phyloP scores from a whole-genome alignment of 2,888 invertebrate species.

The Pollenia angustigena region DNA sequence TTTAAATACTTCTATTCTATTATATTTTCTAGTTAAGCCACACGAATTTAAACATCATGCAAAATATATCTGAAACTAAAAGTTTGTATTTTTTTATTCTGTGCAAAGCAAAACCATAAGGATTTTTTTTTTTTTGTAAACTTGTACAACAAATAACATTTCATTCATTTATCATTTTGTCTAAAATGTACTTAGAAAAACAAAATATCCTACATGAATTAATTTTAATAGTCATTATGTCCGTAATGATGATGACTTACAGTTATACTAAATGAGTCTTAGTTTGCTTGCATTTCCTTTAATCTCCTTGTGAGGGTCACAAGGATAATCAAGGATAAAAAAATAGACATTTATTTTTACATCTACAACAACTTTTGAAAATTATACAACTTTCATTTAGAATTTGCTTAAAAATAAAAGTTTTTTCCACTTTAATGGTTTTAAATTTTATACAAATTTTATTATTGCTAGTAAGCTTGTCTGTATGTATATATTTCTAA shows the following conservation, averaged over 20 bases:
- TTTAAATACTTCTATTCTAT: too few species aligned
- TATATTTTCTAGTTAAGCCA: too few species aligned
- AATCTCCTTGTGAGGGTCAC: conserved; percentile 1
- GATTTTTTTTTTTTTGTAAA: conserved; percentile 1
- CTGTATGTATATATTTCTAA: conserved; percentile 1
- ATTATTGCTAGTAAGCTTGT: conserved; percentile 11
- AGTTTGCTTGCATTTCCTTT: not conserved
- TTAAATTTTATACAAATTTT: conserved; percentile 31
- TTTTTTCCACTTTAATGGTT: conserved; percentile 49
- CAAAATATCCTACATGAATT: conserved; percentile 53
- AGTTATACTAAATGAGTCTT: conserved; percentile 7
- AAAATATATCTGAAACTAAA: too few species aligned
- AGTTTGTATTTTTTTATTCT: not conserved
- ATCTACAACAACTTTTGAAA: conserved; percentile 44
- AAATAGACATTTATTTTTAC: conserved; percentile 61
- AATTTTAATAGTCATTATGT: conserved; percentile 57
- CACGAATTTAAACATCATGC: too few species aligned
- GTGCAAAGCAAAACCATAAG: conserved; percentile 37
- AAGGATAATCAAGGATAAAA: conserved; percentile 67
- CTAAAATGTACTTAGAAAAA: conserved; percentile 19
- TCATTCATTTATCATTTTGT: conserved; percentile 59
- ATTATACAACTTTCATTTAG: conserved; percentile 15
- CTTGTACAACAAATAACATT: conserved; percentile 41
- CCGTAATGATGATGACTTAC: conserved; percentile 9
- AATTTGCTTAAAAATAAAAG: conserved; percentile 50